phyloP scores from a whole-genome alignment of 2,888 invertebrate genomes.

The Drosophila melanosoma region DNA sequence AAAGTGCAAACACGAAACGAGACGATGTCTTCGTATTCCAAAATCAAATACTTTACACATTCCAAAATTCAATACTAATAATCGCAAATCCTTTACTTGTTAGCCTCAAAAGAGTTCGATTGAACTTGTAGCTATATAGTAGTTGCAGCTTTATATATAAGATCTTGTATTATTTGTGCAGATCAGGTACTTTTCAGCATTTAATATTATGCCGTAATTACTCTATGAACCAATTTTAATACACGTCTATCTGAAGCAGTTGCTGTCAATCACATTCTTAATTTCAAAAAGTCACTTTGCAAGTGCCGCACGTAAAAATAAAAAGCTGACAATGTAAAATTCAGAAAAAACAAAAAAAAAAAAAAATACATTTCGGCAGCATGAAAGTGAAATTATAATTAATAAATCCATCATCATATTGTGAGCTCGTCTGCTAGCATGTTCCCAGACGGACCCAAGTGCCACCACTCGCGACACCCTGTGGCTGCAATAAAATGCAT shows the following conservation, averaged over 20 bases:
- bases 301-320: neutral
- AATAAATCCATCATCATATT: constrained; percentile 62
- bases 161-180: neutral
- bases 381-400: constrained; percentile 56
- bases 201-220: neutral
- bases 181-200: neutral
- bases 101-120: neutral
- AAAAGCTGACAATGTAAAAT: neutral
- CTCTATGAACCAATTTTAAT: neutral
- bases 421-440: constrained; percentile 1
- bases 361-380: neutral
- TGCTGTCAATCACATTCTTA: neutral
- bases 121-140: no score
- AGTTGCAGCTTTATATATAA: neutral
- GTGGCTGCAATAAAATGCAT: constrained; percentile 55
- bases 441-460: neutral
- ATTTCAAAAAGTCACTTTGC: constrained; percentile 4
- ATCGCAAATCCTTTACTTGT: neutral
- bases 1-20: neutral
- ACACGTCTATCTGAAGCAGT: neutral
- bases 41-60: neutral
- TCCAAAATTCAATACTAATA: neutral
- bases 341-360: neutral
- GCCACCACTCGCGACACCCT: constrained; percentile 22
- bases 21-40: neutral